A percentile compares a stretch with the other conserved stretches of the same genome.
These are phyloP conservation scores for Eupithecia exiguata DNA, from an alignment of 2,888 invertebrate genomes.

Conservation along the genomic window DNA sequence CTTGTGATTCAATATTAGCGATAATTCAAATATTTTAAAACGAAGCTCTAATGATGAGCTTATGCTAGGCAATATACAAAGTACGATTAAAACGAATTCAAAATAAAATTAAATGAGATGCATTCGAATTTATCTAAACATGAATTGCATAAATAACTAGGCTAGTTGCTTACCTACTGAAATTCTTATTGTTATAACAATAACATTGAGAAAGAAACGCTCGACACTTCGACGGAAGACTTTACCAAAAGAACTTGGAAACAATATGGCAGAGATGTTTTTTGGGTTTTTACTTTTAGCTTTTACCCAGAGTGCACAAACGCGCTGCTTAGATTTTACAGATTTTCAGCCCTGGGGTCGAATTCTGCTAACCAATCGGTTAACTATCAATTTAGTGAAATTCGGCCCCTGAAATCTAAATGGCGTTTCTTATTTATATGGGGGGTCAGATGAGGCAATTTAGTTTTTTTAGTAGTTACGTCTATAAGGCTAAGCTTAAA, in stretches of 20 bases:
- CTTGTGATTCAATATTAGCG: neutral
- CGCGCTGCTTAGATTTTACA: neutral
- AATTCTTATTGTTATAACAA: slow-evolving; percentile 37
- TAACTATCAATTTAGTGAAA: too few relatives aligned
- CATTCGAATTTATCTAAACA: slow-evolving; percentile 44
- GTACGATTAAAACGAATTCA: slow-evolving; percentile 39
- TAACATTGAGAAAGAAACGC: slow-evolving; percentile 26
- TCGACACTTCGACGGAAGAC: slow-evolving; percentile 73
- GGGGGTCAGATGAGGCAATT: neutral
- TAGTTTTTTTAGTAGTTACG: too few relatives aligned
- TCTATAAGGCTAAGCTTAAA: neutral
- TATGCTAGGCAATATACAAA: slow-evolving; percentile 36
- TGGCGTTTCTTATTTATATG: neutral
- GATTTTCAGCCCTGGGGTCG: neutral
- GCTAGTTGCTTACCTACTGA: slow-evolving; percentile 49
- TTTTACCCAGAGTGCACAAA: neutral
- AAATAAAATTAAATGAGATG: slow-evolving; percentile 45
- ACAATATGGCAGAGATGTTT: neutral
- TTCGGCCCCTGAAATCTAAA: neutral
- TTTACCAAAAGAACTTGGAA: slow-evolving; percentile 43
- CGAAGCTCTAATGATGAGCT: slow-evolving; percentile 17
- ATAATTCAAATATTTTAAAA: neutral
- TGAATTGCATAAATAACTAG: slow-evolving; percentile 60
- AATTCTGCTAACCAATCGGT: too few relatives aligned
- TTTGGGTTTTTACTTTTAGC: neutral